Evolutionary conservation across 2,113 vertebrate species (phyloP), one percentile per base, ranked within the genome.

Genomic region (Clarias batrachus): DNA sequence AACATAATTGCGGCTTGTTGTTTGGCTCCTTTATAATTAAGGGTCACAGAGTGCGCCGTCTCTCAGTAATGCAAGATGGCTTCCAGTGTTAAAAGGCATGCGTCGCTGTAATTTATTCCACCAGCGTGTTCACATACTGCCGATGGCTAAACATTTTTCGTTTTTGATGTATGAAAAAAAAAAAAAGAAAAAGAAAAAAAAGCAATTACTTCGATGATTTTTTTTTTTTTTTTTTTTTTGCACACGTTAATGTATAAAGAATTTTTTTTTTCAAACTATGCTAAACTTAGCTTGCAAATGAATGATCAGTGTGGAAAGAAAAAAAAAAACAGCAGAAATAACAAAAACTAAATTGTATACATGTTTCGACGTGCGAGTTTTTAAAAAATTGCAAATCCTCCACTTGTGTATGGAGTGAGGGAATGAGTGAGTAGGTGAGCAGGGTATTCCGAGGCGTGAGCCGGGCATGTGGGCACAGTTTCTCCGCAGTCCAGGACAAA

Each of bases 391-490:
- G 19, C 17, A 41, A 41, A 23, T 68, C 70, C 59, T 79, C 27
- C 54, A 27, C 2, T 60, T 8, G 27, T 16, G 30, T 37, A 23
- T 82, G 59, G 16, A 25, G n/a, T 30, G 63, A 54, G 27, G 23
- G 48, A 56, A 66, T 56, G 81, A 56, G 37, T 68, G 41, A 68
- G 23, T 82, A 48, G 12, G 83, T 52, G 85, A 86, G 54, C 0
- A 13, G 80, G 88, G 30, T 25, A 68, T 27, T 68, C 59, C 89
- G 90, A 92, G 91, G 92, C 93, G 89, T 80, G 87, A 87, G 91
- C 90, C 91, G 76, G 92, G 93, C 89, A 33, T 84, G 88, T 91
- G 93, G 91, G 93, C 91, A 87, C 88, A 59, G 90, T 91, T 92
- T 93, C 93, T 94, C 92, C 92, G 82, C 87, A 27, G 41, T 83